Base-by-base conservation (phyloP, 2,888 invertebrate genomes). In the Heliconius erato region DNA sequence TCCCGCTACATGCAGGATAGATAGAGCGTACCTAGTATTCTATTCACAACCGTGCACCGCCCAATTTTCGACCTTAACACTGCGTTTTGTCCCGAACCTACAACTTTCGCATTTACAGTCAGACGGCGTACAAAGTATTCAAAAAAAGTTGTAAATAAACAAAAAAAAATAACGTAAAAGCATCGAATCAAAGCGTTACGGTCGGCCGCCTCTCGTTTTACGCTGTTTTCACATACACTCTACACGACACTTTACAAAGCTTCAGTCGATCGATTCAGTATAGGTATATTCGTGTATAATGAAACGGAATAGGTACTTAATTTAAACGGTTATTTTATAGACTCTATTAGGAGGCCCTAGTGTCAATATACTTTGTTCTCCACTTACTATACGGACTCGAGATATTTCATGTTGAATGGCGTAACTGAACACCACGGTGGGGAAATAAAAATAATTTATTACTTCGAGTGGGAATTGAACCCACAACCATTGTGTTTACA, bases 201-300 rank as follows among this genome's bases (percentile, higher is more conserved):
- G 28, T 54, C 67, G 23, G 35, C 2, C 67, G 68, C 32, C 67
- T 80, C 72, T 68, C 67, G 40, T 74, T 80, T 40, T 68, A 68
- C 54, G 80, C 65, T 49, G 49, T 80, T 80, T 59, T 72, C 32
- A 74, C 32, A 74, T 74, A 80, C 67, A 74, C 74, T 63, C 74
- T 16, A 54, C 49, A 40, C 44, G 32, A 74, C 54, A 74, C 74
- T 80, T 40, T 80, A 80, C 65, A 74, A 49, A 76, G 68, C 74
- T 49, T 44, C n/a, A 63, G 32, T 7, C 67, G 74, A 72, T 72
- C 54, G 54, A 23, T 74, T 49, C 54, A 11, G 28, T 67, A 23
- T 28, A 49, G 40, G 26, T 63, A 63, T n/a, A 40, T 44, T 16
- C n/a, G n/a, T 71, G 44, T 49, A 32, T 74, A 59, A 54, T 74